phyloP scores from a whole-genome alignment of 2,888 invertebrate genomes.

The Cryptus viduatorius region DNA sequence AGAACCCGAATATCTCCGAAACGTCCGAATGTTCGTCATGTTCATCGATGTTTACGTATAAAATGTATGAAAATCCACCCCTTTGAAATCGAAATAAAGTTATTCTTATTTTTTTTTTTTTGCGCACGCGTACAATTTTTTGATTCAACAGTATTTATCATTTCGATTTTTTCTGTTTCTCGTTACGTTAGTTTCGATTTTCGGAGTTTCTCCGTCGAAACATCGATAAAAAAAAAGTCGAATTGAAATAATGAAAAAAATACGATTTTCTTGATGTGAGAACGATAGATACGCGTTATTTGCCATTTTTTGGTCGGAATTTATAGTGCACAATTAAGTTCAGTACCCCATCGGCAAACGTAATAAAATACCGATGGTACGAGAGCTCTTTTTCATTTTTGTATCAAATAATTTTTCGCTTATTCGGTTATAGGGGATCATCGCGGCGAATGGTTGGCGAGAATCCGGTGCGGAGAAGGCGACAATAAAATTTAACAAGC shows the following conservation, averaged over 20 bases:
- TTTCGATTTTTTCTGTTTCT: too few relatives aligned
- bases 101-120: not conserved
- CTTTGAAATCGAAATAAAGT: not conserved
- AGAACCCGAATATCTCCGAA: not conserved
- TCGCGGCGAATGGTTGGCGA: constrained; percentile 33
- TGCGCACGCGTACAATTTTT: not conserved
- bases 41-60: too few relatives aligned
- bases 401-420: constrained; percentile 22
- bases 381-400: constrained; percentile 12
- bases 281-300: constrained; percentile 3
- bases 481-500: constrained; percentile 82
- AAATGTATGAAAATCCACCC: too few relatives aligned
- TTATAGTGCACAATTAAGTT: not conserved
- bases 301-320: constrained; percentile 10
- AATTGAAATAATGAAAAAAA: too few relatives aligned
- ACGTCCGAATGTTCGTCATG: too few relatives aligned
- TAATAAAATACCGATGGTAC: constrained; percentile 43
- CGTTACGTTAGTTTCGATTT: too few relatives aligned
- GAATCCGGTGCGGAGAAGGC: constrained; percentile 54
- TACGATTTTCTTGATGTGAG: constrained; percentile 35
- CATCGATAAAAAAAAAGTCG: too few relatives aligned
- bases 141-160: not conserved
- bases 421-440: constrained; percentile 39
- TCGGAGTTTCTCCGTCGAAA: too few relatives aligned
- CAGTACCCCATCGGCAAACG: constrained; percentile 6